These are phyloP conservation scores for Tylochromis polylepis DNA, from an alignment of 2,113 vertebrate species.

Conservation along the genomic window DNA sequence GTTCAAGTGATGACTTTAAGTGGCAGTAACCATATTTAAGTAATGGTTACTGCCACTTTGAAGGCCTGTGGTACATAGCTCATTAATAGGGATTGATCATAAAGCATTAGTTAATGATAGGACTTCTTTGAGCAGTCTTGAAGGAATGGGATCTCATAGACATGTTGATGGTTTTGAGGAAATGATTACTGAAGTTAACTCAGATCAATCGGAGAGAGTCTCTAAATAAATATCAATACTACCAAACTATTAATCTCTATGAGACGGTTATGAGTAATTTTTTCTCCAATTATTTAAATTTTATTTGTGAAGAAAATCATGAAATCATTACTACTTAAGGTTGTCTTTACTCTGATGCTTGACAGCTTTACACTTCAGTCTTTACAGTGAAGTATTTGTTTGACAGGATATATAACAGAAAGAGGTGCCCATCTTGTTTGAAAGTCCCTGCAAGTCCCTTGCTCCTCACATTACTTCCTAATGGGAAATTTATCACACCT, in stretches of 20 bases:
- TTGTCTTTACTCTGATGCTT: background rate
- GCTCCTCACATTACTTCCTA: background rate
- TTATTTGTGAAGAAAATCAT: background rate
- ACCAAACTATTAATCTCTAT: background rate
- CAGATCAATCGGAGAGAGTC: background rate
- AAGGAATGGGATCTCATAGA: background rate
- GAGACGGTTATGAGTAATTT: rapidly evolving
- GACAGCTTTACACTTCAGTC: background rate
- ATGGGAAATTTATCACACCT: background rate
- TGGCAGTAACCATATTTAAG: no score
- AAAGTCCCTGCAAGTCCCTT: background rate
- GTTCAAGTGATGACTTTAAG: background rate
- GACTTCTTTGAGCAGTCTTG: background rate
- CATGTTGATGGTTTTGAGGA: background rate
- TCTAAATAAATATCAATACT: background rate
- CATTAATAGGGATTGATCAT: background rate
- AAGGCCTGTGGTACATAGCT: background rate
- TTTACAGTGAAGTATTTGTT: background rate
- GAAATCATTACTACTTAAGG: background rate
- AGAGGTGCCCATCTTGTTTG: background rate
- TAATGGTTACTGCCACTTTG: background rate
- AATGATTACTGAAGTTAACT: background rate
- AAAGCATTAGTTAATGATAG: background rate
- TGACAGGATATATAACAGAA: no score
- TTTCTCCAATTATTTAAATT: background rate